Evolutionary conservation across 2,797 vertebrate genomes (phyloP), one percentile per base, ranked within the genome.

Genomic region (Syngnathus acus): DNA sequence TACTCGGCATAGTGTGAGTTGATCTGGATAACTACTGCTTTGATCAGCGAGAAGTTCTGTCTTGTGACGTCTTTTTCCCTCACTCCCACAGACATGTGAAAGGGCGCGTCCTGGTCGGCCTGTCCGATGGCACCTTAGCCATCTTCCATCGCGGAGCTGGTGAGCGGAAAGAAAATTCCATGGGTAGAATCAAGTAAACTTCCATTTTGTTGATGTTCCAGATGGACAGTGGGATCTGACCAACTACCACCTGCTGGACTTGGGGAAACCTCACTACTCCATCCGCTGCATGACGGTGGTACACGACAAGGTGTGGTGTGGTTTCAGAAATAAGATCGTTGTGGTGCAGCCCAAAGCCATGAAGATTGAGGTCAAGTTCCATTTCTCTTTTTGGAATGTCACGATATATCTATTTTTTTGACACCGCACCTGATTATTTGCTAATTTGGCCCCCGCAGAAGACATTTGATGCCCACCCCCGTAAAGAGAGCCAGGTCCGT

Each of bases 161-260:
- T 98, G 88, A 93, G 94, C 10, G 5, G 48, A 21, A 17, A 23
- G n/a, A 40, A 11, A 19, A 50, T 64, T 48, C 17, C 43, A 50
- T 7, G 2, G 2, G 3, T 17, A 32, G 16, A 37, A 63, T 47
- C 23, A 23, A 1, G 23, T 23, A 1, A 1, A 23, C 23, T 23
- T 23, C 23, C 23, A 23, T 43, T 43, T 43, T 43, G 9, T 43
- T 43, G 1, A 43, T 43, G 75, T 67, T 45, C 72, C 86, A 99
- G 97, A 98, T 54, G 97, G 97, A 39, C 96, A 99, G 82, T 99
- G 97, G 97, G 97, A 99, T 84, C 87, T 99, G 84, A 95, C 92
- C 14, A 98, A 98, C 87, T 98, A 99, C 80, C 97, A 99, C 74
- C 91, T 99, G 72, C 73, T 99, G 58, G 96, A 98, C 79, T 78